phyloP scores from a whole-genome alignment of 2,113 vertebrate genomes.

The Elanoides forficatus region DNA sequence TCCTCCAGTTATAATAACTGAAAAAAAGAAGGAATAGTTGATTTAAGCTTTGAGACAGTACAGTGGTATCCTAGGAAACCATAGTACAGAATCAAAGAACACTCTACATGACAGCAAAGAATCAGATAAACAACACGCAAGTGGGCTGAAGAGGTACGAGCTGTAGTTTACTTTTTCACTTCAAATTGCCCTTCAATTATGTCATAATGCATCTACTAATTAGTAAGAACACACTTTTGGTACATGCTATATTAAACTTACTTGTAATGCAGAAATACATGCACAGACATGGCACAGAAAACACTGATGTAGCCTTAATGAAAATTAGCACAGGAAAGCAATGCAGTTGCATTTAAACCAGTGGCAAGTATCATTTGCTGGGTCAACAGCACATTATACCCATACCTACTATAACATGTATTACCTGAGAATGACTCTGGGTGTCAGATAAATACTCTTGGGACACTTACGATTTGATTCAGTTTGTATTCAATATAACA shows the following conservation, averaged over 20 bases:
- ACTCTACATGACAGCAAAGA: neutral
- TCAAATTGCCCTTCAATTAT: neutral
- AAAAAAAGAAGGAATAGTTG: neutral
- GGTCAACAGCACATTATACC: neutral
- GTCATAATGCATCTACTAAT: neutral
- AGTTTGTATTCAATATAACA: neutral
- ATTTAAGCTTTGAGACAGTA: neutral
- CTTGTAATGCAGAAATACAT: neutral
- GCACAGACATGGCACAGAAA: neutral
- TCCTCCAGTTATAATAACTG: neutral
- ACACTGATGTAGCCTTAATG: neutral
- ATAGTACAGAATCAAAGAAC: neutral
- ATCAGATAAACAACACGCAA: neutral
- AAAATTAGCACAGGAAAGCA: neutral
- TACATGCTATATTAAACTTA: neutral
- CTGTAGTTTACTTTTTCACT: neutral
- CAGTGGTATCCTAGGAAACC: neutral
- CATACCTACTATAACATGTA: neutral
- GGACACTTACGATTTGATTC: neutral
- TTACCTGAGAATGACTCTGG: neutral
- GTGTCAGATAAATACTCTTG: neutral
- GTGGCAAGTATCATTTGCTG: neutral
- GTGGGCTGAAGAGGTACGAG: neutral
- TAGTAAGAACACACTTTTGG: neutral
- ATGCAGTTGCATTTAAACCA: neutral